Percentiles rank a stretch among this genome's conserved stretches.
Evolutionary conservation across 2,113 vertebrate species (phyloP).

Genomic region (Vicugna pacos): DNA sequence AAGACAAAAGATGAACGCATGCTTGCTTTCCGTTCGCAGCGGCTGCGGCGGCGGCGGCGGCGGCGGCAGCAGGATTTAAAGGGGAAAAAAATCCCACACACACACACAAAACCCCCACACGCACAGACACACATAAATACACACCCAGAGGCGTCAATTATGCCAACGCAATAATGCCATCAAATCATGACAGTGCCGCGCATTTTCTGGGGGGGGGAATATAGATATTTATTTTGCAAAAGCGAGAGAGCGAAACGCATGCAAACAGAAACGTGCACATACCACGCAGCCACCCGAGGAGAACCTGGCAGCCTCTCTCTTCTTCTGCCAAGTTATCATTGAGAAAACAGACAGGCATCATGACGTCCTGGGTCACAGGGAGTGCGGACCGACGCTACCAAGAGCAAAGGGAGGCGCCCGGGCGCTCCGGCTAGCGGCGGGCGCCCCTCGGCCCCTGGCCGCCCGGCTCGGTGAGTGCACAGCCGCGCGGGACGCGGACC

Average conservation of each 20-base stretch:
- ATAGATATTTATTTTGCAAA: constrained; percentile 72
- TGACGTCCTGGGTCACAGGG: constrained; percentile 89
- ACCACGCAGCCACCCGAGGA: constrained; percentile 83
- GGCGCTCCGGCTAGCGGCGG: constrained; percentile 71
- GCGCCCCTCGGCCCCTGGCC: constrained; percentile 71
- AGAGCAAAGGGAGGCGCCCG: constrained; percentile 84
- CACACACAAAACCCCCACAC: background rate
- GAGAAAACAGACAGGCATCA: constrained; percentile 87
- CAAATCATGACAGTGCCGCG: constrained; percentile 69
- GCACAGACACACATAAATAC: constrained; percentile 53
- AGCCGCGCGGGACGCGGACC: constrained; percentile 64
- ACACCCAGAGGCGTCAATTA: constrained; percentile 80
- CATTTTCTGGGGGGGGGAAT: background rate
- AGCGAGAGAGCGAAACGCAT: constrained; percentile 73
- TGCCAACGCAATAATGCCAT: constrained; percentile 77
- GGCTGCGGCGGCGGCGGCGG: constrained; percentile 55
- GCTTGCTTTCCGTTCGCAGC: constrained; percentile 75
- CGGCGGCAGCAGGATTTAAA: constrained; percentile 75
- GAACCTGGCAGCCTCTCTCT: constrained; percentile 82
- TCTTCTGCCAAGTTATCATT: constrained; percentile 88
- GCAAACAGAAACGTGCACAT: constrained; percentile 84
- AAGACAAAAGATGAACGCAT: constrained; percentile 88
- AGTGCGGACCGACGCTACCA: constrained; percentile 88
- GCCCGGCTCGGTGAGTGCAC: constrained; percentile 76
- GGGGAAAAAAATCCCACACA: constrained; percentile 34